Base-by-base conservation (phyloP, 2,888 invertebrate genomes). In the Agrochola circellaris region DNA sequence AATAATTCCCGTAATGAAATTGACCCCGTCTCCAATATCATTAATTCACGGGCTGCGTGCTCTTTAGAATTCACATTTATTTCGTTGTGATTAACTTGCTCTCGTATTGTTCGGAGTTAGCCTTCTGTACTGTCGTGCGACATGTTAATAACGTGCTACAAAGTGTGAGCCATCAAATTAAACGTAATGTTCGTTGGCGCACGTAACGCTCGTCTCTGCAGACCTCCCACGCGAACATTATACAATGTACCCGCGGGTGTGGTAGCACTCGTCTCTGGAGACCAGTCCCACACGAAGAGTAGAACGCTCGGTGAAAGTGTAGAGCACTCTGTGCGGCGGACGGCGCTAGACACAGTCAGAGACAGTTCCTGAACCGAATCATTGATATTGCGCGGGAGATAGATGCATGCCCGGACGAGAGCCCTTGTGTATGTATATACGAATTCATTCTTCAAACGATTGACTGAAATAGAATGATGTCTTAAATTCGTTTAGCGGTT, bases 131-230 rank as follows among this genome's bases (percentile, higher is more conserved):
- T 34, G 17, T n/a, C 26, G 26, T 11, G 34, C 13, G 42, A 9
- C 11, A 58, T 26, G 26, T 26, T 81, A 23, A 65, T 48, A 80
- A 42, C 26, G 34, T 34, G 8, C 26, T 42, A 65, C 65, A 34
- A 78, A 74, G 78, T 54, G 65, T 23, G 34, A 26, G 65, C 26
- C 34, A 81, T 78, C 58, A 74, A 81, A 78, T 81, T 81, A 78
- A 78, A 60, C 58, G n/a, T 73, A 73, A 81, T 81, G 65, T 58
- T 65, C 42, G 42, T 73, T 81, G 15, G 58, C 23, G 45, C 65
- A 54, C 65, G 78, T 60, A 81, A 26, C 54, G 8, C 64, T 34
- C 48, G 42, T 81, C 58, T 20, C 34, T 51, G 64, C 58, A 23
- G 51, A 58, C 26, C 58, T 9, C 34, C 45, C 15, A 17, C 2